A percentile compares a stretch with the other conserved stretches of the same genome.
phyloP scores from a whole-genome alignment of 1,140 invertebrate genomes.

The Limonius californicus region DNA sequence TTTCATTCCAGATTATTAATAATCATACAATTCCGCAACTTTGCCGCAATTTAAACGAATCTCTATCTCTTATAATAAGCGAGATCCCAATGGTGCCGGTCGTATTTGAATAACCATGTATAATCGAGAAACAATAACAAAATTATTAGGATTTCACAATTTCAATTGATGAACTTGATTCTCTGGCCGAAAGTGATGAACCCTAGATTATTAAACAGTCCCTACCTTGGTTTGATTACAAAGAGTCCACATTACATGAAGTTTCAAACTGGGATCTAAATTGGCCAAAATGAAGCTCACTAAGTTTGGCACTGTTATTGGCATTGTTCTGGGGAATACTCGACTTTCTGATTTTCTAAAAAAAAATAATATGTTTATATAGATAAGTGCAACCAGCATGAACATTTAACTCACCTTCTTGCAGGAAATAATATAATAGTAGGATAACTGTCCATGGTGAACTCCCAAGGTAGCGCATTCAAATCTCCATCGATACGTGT shows the following conservation, averaged over 20 bases:
- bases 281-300: constrained; percentile 69
- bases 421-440: constrained; percentile 71
- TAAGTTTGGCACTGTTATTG: constrained; percentile 64
- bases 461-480: constrained; percentile 80
- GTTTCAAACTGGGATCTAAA: constrained; percentile 46
- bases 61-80: too few species aligned
- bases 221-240: constrained; percentile 41
- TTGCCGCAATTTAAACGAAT: too few species aligned
- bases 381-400: background rate
- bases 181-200: too few species aligned
- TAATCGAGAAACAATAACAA: too few species aligned
- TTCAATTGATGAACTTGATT: too few species aligned
- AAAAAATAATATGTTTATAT: constrained; percentile 33
- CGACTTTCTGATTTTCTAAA: constrained; percentile 71
- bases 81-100: too few species aligned
- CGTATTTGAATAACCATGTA: too few species aligned
- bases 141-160: too few species aligned
- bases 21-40: too few species aligned
- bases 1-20: too few species aligned
- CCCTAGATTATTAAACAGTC: too few species aligned
- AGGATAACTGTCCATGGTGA: constrained; percentile 69
- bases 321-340: constrained; percentile 59
- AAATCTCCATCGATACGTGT: constrained; percentile 72
- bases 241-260: constrained; percentile 43
- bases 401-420: constrained; percentile 50